Percentiles rank a stretch among this genome's conserved stretches.
Evolutionary conservation across 2,113 vertebrate genomes (phyloP).

Genomic region (Dunckerocampus dactyliophorus): DNA sequence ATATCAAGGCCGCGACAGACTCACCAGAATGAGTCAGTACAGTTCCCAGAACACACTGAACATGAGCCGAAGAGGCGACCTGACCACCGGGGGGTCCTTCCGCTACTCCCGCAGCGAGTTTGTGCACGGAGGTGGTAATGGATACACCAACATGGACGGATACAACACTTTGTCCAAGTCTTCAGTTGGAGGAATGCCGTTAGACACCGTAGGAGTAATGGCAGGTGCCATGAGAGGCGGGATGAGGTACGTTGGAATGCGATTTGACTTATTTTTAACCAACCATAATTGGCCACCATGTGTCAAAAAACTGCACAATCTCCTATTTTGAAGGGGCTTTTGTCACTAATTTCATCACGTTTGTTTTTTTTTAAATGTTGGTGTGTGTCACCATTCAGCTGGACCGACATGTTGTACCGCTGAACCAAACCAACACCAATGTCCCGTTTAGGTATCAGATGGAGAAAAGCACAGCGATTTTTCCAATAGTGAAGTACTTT

Average conservation of each 20-base stretch:
- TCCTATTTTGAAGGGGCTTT: too few relatives aligned
- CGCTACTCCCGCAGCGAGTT: slow-evolving; percentile 54
- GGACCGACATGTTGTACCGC: too few relatives aligned
- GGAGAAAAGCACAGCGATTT: too few relatives aligned
- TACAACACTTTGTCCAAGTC: slow-evolving; percentile 33
- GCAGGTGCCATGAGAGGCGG: not conserved
- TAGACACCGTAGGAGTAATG: not conserved
- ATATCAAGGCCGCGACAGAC: not conserved
- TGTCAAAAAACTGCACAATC: too few relatives aligned
- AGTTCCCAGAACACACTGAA: slow-evolving; percentile 57
- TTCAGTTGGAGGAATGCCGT: not conserved
- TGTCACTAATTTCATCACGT: too few relatives aligned
- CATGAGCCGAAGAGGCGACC: slow-evolving; percentile 29
- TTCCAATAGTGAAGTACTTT: too few relatives aligned
- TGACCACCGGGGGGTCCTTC: slow-evolving; percentile 11
- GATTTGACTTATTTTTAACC: slow-evolving; percentile 5
- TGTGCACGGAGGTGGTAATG: slow-evolving; percentile 53
- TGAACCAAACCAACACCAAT: too few relatives aligned
- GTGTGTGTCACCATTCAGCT: too few relatives aligned
- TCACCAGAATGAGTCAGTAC: slow-evolving; percentile 49
- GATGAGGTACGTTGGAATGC: slow-evolving; percentile 20
- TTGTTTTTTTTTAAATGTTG: too few relatives aligned
- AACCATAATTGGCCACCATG: too few relatives aligned
- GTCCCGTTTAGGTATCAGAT: too few relatives aligned
- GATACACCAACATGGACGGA: slow-evolving; percentile 51